Conservation (phyloP, 2,797 vertebrate species). For the Epinephelus malabaricus region DNA sequence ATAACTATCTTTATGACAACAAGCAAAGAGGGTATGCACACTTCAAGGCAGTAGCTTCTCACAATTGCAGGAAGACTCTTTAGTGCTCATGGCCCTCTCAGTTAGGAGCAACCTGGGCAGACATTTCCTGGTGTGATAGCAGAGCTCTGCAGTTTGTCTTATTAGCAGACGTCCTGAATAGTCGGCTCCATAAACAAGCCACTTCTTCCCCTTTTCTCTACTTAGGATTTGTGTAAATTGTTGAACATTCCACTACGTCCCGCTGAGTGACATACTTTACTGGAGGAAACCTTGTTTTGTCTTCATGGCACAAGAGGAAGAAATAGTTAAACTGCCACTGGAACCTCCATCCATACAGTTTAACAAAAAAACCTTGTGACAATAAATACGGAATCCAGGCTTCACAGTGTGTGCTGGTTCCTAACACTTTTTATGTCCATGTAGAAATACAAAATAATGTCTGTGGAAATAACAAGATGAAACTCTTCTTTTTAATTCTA, state of each 20-base stretch:
- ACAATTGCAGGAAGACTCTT: slow-evolving; percentile 86
- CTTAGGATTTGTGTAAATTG: slow-evolving; percentile 23
- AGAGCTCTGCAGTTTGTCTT: slow-evolving; percentile 41
- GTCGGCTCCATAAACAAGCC: slow-evolving; percentile 49
- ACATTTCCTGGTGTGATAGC: slow-evolving; percentile 73
- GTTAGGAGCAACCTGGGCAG: slow-evolving; percentile 59
- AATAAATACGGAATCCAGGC: not conserved
- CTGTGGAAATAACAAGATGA: not conserved
- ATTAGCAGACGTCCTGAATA: slow-evolving; percentile 55
- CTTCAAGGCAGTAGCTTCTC: slow-evolving; percentile 64
- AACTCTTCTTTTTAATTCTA: not conserved
- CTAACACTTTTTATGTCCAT: too few relatives aligned
- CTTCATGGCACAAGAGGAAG: slow-evolving; percentile 9
- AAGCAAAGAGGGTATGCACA: slow-evolving; percentile 37
- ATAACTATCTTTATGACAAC: slow-evolving; percentile 40
- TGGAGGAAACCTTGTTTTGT: slow-evolving; percentile 35
- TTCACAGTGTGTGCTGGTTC: too few relatives aligned
- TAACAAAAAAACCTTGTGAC: too few relatives aligned
- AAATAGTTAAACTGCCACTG: too few relatives aligned
- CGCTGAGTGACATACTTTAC: slow-evolving; percentile 41
- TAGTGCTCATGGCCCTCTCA: slow-evolving; percentile 56
- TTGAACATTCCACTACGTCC: slow-evolving; percentile 34
- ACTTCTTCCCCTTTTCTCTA: slow-evolving; percentile 32
- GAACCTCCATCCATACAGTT: too few relatives aligned
- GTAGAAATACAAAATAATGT: not conserved